Conservation (phyloP, 2,888 invertebrate genomes). For the Watsonalla cultraria region DNA sequence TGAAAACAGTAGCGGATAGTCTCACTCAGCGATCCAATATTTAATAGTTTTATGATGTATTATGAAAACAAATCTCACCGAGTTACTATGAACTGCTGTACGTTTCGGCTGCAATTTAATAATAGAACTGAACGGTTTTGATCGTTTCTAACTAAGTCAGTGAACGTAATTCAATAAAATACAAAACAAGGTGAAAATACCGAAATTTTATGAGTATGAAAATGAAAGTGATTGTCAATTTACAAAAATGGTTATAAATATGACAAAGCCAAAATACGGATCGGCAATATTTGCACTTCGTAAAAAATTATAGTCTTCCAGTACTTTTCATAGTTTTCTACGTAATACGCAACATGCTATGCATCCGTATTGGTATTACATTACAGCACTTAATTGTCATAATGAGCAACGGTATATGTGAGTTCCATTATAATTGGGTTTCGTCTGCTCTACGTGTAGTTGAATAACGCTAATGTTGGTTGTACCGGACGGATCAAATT, state of each 20-base stretch:
- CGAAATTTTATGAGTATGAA: too few species aligned
- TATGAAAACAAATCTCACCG: conserved; percentile 77
- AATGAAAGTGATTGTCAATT: not conserved
- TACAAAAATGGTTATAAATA: conserved; percentile 5
- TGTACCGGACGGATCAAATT: conserved; percentile 14
- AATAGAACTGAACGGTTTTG: conserved; percentile 43
- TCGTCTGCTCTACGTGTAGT: conserved; percentile 22
- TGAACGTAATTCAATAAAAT: not conserved
- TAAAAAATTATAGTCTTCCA: not conserved
- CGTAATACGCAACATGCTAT: not conserved
- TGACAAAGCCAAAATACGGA: conserved; percentile 12
- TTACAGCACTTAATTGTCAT: conserved; percentile 42
- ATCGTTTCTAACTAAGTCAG: conserved; percentile 35
- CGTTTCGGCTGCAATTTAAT: conserved; percentile 62
- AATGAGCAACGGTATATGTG: conserved; percentile 32
- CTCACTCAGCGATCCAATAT: conserved; percentile 79
- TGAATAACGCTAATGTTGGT: conserved; percentile 26
- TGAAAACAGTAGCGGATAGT: conserved; percentile 70
- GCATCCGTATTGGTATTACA: conserved; percentile 20
- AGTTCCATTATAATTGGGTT: conserved; percentile 37
- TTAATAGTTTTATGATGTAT: conserved; percentile 80
- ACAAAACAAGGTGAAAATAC: too few species aligned
- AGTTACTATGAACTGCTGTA: conserved; percentile 69
- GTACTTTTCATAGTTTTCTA: not conserved
- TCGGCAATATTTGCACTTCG: not conserved